Evolutionary conservation across 2,888 invertebrate species (phyloP), one percentile per base, ranked within the genome.

Genomic region (Autographa gamma): DNA sequence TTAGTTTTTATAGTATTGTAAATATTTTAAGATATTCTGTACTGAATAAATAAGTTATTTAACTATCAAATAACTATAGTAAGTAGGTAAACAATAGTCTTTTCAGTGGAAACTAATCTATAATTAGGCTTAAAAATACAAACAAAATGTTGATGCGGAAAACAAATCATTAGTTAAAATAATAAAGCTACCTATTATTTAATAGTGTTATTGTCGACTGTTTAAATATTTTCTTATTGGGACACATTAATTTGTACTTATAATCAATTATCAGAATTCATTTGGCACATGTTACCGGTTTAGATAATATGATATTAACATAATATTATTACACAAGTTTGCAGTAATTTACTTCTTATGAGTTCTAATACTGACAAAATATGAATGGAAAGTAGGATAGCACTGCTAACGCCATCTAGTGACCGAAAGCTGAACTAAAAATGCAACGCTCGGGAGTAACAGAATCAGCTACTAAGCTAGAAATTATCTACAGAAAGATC

Each of bases 381-480:
- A 19, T 9, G 2, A 56, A 60, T 31, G 38, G n/a, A n/a, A n/a
- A n/a, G 25, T 19, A 5, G 8, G 43, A 16, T 38, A 66, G 31
- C 43, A 89, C 91, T 66, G 11, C 69, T 90, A 87, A 66, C 93
- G 93, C 92, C 95, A 95, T 94, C 95, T 91, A 86, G 92, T 80
- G 92, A 75, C 86, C 88, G 87, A 92, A 91, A 92, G 90, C 87
- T 7, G 69, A 85, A 91, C 88, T 85, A 90, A 87, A 86, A 80
- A 38, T 84, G 66, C 69, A 85, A 67, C 25, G 18, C 9, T 8
- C 2, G 13, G 14, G 54, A 5, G 3, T 54, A 14, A 7, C 56
- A n/a, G n/a, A 48, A 48, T 7, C 43, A 16, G 7, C 19, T 3
- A 2, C 11, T 0, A 1, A 38, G 9, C 7, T 6, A 8, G 7